Base-by-base conservation (phyloP, 2,888 invertebrate species). In the Eutolmus rufibarbis region DNA sequence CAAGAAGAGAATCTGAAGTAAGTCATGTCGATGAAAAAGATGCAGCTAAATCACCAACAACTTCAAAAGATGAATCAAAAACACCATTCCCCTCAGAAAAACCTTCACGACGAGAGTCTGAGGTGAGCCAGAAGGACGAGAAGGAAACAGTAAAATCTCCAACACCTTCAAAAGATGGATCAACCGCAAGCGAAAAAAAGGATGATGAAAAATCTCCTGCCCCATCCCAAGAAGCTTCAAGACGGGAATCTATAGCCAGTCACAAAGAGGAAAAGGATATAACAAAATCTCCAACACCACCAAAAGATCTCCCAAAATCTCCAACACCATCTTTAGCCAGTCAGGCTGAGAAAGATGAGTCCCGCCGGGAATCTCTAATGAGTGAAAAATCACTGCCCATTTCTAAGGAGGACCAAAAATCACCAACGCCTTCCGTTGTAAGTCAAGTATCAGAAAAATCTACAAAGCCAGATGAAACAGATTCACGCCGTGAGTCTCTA, bases 171-270 rank as follows among this genome's bases (percentile, higher is more conserved):
- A 81, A 88, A 46, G 85, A 88, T 74, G 31, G 37, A 79, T 87
- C 85, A 7, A 16, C 37, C 2, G 57, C 23, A n/a, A 84, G 56
- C 12, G n/a, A 34, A 8, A 87, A 88, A 88, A 88, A 82, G 34
- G 91, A 89, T 34, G 90, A 91, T 23, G 40, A 86, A 4, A 77
- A 87, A 74, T 56, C 84, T 34, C 57, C 40, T 19, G 91, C 92
- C 0, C 91, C 92, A 34, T 91, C 91, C 0, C 87, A 88, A n/a
- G 89, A 88, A 37, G 19, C 87, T 2, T 90, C 90, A 3, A 85
- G 89, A 5, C 86, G 88, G 66, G 77, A 88, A 51, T 90, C 89
- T 7, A 87, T 87, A 14, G 85, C 88, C 12, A 90, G 88, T 79
- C 79, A 79, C 90, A 90, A 1, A 90, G 90, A 88, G 90, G 66